Evolutionary conservation across 92 coral and sea anemone genomes (phyloP), one percentile per base, ranked within the genome.

Genomic region (Actinernus sp.): DNA sequence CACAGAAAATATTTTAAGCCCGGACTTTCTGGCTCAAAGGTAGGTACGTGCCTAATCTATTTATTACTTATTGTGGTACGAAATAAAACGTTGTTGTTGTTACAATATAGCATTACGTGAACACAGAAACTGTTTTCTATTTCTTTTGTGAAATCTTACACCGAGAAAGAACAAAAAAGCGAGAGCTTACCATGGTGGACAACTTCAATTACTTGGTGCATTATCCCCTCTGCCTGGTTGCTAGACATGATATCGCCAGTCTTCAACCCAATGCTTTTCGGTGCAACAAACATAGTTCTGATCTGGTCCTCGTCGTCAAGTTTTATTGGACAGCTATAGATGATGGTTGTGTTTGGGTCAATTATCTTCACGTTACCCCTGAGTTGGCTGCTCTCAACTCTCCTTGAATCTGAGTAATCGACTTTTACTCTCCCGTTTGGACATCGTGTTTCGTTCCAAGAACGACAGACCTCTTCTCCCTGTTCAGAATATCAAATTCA

Each of bases 221-320:
- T 67, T 3, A 83, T 55, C 11, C 85, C 90, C 14, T 78, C 90
- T 5, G 85, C 90, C 37, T 76, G 90, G 12, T 84, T 54, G 47
- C 89, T 83, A 23, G 85, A 76, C 48, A 83, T 48, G 29, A 78
- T 47, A 4, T 78, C 79, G 1, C 72, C 68, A 26, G 14, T 31
- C 37, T 49, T 30, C 14, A 84, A 30, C 17, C 60, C 55, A 25
- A 84, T 3, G 38, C 2, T 29, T 16, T 70, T 61, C 12, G 76
- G 53, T 2, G 62, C 64, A 38, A 83, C 85, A 55, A 83, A 57
- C 19, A 62, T 61, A n/a, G 40, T 52, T 2, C 60, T 38, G 0
- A 57, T 47, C 20, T 38, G 23, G 10, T 71, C 49, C 16, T 63
- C 26, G 25, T 58, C 49, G 0, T 56, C 39, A 30, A 63, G n/a